Base-by-base conservation (phyloP, 92 coral and sea anemone genomes). In the Bergia puertoricense region DNA sequence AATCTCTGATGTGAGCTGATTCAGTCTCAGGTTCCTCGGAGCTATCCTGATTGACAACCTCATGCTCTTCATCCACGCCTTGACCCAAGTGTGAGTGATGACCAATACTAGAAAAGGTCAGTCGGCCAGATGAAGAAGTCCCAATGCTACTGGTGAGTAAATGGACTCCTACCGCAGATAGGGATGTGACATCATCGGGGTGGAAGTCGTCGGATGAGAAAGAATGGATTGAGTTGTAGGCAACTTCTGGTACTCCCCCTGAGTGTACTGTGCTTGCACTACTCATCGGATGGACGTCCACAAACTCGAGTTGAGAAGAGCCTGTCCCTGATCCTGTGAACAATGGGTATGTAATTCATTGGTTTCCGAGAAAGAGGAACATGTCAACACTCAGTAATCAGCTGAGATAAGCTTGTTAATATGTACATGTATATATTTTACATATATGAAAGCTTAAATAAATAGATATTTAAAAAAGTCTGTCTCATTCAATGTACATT, bases 191-290 rank as follows among this genome's bases (percentile, higher is more conserved):
- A 76, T 97, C 99, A 66, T 93, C 96, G 2, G 96, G 86, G 86
- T 89, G 90, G 80, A 95, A 95, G 65, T 95, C 96, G 20, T 92
- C 94, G 23, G 95, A 91, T 51, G 95, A 89, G 43, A 97, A 97
- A 20, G 98, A 76, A 44, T 93, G 94, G 50, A 97, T 97, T 23
- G 96, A 92, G 18, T 96, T 89, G 92, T 96, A 96, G 40, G 97
- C 92, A 51, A 95, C 94, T 46, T 93, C 96, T 6, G 95, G 65
- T 71, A 94, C 98, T 41, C 92, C 91, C 7, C 92, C 80, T 10
- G 95, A 89, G 89, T 92, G 89, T 15, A 90, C 94, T 80, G 92
- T 92, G 51, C 92, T 88, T 15, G 81, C 88, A 11, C 80, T 85
- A 40, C 71, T 92, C 81, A 89, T 78, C 1, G 93, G 69, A 67